Evolutionary conservation across 2,797 vertebrate species (phyloP).

Genomic region (Phaenicophaeus curvirostris): DNA sequence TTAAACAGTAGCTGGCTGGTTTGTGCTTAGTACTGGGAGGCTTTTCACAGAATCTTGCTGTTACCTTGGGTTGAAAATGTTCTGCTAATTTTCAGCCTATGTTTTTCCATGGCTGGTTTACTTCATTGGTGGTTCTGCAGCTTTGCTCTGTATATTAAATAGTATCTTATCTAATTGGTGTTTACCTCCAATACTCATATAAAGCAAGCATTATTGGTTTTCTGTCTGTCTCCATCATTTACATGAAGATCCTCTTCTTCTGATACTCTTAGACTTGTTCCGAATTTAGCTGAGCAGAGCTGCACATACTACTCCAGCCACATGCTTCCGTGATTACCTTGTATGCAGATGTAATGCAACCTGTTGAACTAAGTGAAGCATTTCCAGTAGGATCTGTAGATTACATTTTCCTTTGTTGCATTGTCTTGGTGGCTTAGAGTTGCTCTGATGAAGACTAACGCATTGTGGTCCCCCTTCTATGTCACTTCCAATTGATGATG

Average conservation of each 20-base stretch:
- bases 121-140: neutral
- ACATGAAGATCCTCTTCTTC: neutral
- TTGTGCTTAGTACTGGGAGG: neutral
- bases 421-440: neutral
- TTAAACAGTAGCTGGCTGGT: conserved; percentile 18
- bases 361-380: neutral
- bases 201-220: neutral
- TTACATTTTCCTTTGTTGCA: neutral
- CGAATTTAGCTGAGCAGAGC: neutral
- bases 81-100: neutral
- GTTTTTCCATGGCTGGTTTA: neutral
- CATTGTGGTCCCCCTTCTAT: neutral
- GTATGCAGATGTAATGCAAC: neutral
- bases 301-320: accelerated
- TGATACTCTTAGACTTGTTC: neutral
- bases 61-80: conserved; percentile 15
- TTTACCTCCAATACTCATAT: conserved; percentile 8
- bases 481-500: neutral
- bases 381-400: neutral
- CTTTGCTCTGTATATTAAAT: neutral
- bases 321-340: neutral
- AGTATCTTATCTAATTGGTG: neutral
- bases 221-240: neutral
- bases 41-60: neutral
- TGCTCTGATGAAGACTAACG: neutral